phyloP scores from a whole-genome alignment of 2,113 vertebrate genomes.

The Mungos mungo region DNA sequence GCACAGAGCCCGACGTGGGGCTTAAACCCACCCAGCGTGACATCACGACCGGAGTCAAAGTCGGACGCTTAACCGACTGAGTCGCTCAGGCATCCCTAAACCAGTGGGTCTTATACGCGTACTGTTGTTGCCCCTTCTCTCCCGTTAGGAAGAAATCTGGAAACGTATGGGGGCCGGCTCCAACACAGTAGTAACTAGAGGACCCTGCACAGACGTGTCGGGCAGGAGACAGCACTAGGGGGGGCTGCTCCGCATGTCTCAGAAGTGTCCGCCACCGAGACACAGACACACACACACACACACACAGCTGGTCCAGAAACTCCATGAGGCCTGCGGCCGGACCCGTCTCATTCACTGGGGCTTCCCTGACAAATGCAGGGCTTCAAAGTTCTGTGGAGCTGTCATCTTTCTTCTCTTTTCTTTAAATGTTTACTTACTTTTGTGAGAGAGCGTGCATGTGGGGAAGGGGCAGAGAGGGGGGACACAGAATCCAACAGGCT shows the following conservation, averaged over 20 bases:
- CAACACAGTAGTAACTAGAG: neutral
- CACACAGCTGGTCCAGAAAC: neutral
- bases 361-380: neutral
- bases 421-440: too few relatives aligned
- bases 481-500: too few relatives aligned
- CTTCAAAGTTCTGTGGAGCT: neutral
- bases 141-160: neutral
- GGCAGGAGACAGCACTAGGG: neutral
- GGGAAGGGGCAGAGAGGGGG: too few relatives aligned
- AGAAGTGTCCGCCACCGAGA: neutral
- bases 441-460: too few relatives aligned
- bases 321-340: neutral
- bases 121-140: neutral
- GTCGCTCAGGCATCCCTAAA: too few relatives aligned
- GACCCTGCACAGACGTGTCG: neutral
- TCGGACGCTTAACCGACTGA: too few relatives aligned
- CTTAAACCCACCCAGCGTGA: too few relatives aligned
- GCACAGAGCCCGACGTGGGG: too few relatives aligned
- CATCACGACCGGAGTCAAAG: too few relatives aligned
- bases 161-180: neutral
- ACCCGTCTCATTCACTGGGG: neutral
- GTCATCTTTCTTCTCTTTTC: too few relatives aligned
- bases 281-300: too few relatives aligned
- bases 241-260: neutral
- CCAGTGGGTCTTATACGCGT: neutral